phyloP scores from a whole-genome alignment of 2,888 invertebrate species.

The Dendrolimus houi region DNA sequence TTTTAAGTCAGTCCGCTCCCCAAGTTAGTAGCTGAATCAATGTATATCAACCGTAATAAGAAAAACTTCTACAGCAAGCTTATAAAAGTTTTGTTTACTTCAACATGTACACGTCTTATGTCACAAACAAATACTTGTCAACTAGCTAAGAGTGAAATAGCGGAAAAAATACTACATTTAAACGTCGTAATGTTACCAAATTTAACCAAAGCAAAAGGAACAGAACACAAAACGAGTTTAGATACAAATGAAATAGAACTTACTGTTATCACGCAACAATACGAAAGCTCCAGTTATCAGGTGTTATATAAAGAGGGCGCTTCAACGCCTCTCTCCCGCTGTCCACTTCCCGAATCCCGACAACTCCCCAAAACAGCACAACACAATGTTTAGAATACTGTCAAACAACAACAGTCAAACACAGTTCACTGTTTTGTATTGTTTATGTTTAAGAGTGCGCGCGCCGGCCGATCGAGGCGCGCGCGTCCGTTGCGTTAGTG shows the following conservation, averaged over 20 bases:
- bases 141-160: no score
- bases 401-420: constrained; percentile 29
- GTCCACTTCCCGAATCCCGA: constrained; percentile 47
- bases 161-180: not conserved
- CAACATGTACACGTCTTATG: no score
- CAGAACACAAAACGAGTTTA: constrained; percentile 8
- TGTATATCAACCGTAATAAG: no score
- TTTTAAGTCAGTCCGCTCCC: no score
- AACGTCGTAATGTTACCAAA: not conserved
- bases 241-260: constrained; percentile 29
- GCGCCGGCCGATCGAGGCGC: constrained; percentile 30
- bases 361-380: constrained; percentile 32
- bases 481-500: constrained; percentile 56
- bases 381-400: constrained; percentile 14
- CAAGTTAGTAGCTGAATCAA: no score
- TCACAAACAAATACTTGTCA: no score
- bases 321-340: constrained; percentile 36
- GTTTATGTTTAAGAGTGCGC: constrained; percentile 35
- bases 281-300: constrained; percentile 60
- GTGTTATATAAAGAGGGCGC: constrained; percentile 47
- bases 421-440: constrained; percentile 10
- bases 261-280: constrained; percentile 68
- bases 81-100: no score
- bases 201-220: not conserved
- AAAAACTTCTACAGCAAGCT: no score